Percentiles rank a stretch among this genome's conserved stretches.
phyloP scores from a whole-genome alignment of 2,113 vertebrate genomes.

The Oreotragus oreotragus region DNA sequence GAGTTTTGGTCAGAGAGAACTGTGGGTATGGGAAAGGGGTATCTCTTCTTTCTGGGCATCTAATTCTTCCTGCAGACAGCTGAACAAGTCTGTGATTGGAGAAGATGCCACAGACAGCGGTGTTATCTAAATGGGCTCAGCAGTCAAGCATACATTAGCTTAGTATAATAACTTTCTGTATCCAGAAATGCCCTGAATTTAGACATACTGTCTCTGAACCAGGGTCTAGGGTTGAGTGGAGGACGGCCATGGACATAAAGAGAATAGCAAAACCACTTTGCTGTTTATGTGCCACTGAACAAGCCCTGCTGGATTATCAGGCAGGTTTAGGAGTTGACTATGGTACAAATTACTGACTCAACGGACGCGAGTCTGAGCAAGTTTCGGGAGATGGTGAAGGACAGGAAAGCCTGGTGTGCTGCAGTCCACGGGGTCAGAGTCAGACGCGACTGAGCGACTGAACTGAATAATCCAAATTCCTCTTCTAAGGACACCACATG shows the following conservation, averaged over 20 bases:
- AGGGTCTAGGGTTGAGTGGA: not conserved
- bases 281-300: not conserved
- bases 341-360: not conserved
- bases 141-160: not conserved
- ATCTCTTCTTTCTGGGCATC: not conserved
- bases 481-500: not conserved
- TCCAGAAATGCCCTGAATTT: accelerated
- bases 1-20: not conserved
- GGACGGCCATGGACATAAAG: accelerated
- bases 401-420: not conserved
- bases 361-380: not conserved
- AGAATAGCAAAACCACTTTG: not conserved
- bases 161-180: not conserved
- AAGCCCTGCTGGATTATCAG: not conserved
- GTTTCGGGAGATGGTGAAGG: not conserved
- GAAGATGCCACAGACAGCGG: too few species aligned
- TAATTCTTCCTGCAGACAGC: accelerated
- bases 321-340: not conserved
- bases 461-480: not conserved
- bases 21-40: accelerated
- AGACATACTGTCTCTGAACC: not conserved
- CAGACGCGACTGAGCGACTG: accelerated
- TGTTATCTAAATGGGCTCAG: not conserved
- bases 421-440: not conserved
- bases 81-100: not conserved